Conservation (phyloP, 2,888 invertebrate genomes). For the Mesoligia furuncula region DNA sequence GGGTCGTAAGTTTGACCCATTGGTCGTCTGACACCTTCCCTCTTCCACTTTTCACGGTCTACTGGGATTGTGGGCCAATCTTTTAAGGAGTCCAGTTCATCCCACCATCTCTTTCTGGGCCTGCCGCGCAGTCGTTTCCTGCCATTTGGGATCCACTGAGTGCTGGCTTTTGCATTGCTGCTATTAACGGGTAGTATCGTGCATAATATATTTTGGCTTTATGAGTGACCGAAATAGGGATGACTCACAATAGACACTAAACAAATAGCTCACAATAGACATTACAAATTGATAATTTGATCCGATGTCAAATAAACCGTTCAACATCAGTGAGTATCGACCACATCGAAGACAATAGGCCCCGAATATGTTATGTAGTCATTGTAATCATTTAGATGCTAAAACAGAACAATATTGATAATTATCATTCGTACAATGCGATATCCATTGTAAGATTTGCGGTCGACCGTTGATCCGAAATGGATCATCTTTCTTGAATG, state of each 20-base stretch:
- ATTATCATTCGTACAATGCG: conserved; percentile 19
- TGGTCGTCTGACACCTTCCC: no score
- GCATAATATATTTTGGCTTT: not conserved
- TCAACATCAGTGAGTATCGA: not conserved
- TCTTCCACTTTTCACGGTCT: not conserved
- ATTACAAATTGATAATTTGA: conserved; percentile 31
- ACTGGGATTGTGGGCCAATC: not conserved
- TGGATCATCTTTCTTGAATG: not conserved
- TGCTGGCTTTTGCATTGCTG: not conserved
- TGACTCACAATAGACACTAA: conserved; percentile 4
- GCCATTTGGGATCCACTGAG: not conserved
- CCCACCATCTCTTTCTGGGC: not conserved
- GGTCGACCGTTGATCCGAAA: conserved; percentile 9
- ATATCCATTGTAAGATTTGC: conserved; percentile 19
- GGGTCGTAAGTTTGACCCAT: no score
- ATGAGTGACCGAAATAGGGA: conserved; percentile 8
- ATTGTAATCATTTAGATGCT: conserved; percentile 31
- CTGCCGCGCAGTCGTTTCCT: not conserved
- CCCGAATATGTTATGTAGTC: conserved; percentile 25
- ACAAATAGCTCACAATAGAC: not conserved
- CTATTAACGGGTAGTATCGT: not conserved
- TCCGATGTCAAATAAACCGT: conserved; percentile 13
- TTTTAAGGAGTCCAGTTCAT: not conserved
- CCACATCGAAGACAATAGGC: conserved; percentile 31
- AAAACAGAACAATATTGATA: conserved; percentile 29